These are phyloP conservation scores for Eumacrocentrus americanus DNA, from an alignment of 2,888 invertebrate species.

Conservation along the genomic window DNA sequence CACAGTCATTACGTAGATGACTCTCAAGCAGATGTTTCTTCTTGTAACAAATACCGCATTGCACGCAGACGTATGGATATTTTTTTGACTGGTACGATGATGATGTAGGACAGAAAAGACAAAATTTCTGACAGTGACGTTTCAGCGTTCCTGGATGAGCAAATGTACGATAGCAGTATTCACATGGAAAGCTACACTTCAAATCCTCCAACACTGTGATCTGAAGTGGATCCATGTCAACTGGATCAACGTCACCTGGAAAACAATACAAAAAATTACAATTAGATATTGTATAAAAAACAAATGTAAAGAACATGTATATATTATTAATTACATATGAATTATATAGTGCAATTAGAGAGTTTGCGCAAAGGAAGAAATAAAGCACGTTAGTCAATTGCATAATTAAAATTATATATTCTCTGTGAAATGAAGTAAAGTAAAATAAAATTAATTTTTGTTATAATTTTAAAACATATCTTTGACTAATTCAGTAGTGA, in stretches of 20 bases:
- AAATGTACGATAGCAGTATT: constrained; percentile 25
- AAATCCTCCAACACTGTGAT: constrained; percentile 18
- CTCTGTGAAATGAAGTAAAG: background rate
- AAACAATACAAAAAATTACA: background rate
- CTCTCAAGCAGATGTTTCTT: background rate
- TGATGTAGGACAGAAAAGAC: background rate
- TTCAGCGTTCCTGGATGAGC: constrained; percentile 12
- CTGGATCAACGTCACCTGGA: background rate
- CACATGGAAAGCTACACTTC: constrained; percentile 3
- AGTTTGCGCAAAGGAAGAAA: background rate
- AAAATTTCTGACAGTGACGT: constrained; percentile 18
- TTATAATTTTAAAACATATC: background rate
- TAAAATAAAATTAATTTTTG: background rate
- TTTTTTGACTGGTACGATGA: background rate
- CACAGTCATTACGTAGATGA: background rate
- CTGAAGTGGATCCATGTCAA: background rate
- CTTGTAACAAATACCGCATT: background rate
- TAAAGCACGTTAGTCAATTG: background rate
- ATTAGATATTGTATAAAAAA: no score
- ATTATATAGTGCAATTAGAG: background rate
- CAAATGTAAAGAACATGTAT: no score
- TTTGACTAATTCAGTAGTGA: no score
- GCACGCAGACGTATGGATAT: background rate
- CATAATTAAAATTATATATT: background rate
- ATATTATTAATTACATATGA: background rate